Evolutionary conservation across 2,113 vertebrate species (phyloP).

Genomic region (Lipophrys pholis): DNA sequence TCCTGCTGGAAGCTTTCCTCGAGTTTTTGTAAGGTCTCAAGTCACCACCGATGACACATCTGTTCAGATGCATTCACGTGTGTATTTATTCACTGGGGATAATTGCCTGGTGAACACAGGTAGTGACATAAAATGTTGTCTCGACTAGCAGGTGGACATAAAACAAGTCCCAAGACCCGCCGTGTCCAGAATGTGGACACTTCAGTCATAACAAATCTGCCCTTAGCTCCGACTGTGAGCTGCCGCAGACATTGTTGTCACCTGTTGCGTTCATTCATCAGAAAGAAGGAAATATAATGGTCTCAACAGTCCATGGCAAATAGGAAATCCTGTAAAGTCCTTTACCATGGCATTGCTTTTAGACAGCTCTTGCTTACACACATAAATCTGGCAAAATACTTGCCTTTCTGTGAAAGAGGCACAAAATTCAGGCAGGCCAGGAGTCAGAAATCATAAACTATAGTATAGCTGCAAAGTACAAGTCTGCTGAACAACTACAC

Average conservation of each 20-base stretch:
- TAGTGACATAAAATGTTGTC: constrained; percentile 7
- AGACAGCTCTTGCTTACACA: background rate
- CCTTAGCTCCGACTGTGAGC: background rate
- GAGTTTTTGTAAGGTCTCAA: background rate
- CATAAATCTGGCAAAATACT: background rate
- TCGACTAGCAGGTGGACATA: constrained; percentile 8
- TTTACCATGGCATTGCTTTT: background rate
- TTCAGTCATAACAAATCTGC: constrained; percentile 4
- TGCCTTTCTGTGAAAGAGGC: background rate
- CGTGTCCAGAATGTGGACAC: background rate
- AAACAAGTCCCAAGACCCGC: constrained; percentile 22
- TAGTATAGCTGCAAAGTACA: constrained; percentile 2
- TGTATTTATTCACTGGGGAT: constrained; percentile 5
- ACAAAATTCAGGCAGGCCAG: background rate
- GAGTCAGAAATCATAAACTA: background rate
- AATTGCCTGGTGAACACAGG: constrained; percentile 19
- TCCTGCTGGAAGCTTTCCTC: background rate
- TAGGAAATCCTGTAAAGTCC: background rate
- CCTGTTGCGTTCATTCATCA: constrained; percentile 3
- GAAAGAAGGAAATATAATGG: background rate
- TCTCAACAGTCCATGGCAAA: background rate
- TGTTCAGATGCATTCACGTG: constrained; percentile 10
- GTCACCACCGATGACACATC: background rate
- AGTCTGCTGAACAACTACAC: constrained; percentile 18
- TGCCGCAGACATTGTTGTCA: background rate